Percentiles rank a stretch among this genome's conserved stretches.
phyloP scores from a whole-genome alignment of 1,140 invertebrate species.

The Euura saliciscinereae region DNA sequence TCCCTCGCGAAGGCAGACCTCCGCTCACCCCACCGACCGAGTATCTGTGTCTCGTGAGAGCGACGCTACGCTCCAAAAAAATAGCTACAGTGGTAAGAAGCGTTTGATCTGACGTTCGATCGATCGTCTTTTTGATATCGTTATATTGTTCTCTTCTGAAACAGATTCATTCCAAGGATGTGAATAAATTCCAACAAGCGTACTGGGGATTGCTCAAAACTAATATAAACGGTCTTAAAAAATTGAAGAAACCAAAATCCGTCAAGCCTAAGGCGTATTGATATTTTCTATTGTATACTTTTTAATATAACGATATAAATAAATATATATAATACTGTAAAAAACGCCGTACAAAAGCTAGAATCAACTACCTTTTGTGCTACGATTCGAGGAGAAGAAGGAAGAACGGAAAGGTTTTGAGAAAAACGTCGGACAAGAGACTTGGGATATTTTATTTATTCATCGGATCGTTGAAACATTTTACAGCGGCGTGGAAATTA shows the following conservation, averaged over 20 bases:
- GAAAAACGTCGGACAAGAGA: too few relatives aligned
- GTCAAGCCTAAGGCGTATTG: constrained; percentile 72
- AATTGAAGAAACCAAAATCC: constrained; percentile 79
- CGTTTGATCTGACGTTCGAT: constrained; percentile 19
- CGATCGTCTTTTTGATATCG: constrained; percentile 11
- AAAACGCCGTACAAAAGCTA: neutral
- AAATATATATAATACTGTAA: constrained; percentile 20
- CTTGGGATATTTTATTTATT: too few relatives aligned
- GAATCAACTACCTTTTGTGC: constrained; percentile 10
- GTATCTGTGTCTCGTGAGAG: constrained; percentile 77
- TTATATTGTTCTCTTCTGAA: neutral
- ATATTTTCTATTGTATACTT: constrained; percentile 16
- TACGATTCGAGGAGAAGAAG: neutral
- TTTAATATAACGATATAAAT: constrained; percentile 15
- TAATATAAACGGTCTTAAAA: constrained; percentile 87
- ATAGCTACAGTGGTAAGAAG: constrained; percentile 75
- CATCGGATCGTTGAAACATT: too few relatives aligned
- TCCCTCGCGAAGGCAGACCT: constrained; percentile 65
- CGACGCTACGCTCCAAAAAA: constrained; percentile 74
- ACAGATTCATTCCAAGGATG: constrained; percentile 77
- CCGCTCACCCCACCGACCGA: constrained; percentile 66
- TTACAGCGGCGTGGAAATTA: too few relatives aligned
- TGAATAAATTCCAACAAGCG: constrained; percentile 84
- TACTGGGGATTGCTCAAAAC: constrained; percentile 83
- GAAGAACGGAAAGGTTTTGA: too few relatives aligned